Percentiles rank a stretch among this genome's conserved stretches.
phyloP scores from a whole-genome alignment of 2,113 vertebrate genomes.

The Osmerus eperlanus region DNA sequence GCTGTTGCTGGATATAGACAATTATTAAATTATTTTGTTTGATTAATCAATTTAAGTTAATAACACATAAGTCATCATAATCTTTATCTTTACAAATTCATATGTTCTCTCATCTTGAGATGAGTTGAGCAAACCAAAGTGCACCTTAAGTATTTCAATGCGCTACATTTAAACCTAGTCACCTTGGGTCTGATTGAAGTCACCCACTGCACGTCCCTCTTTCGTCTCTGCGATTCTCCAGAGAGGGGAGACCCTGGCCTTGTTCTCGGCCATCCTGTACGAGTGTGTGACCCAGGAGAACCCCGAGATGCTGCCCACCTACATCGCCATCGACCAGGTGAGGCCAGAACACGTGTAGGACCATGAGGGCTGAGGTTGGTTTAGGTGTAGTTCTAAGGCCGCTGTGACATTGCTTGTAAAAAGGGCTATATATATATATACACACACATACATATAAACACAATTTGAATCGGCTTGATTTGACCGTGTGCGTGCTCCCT shows the following conservation, averaged over 20 bases:
- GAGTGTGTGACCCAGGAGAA: slow-evolving; percentile 97
- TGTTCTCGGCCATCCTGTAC: slow-evolving; percentile 92
- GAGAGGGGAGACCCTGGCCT: slow-evolving; percentile 85
- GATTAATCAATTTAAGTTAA: no score
- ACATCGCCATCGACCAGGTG: slow-evolving; percentile 96
- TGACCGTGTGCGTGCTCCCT: neutral
- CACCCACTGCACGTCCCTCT: neutral
- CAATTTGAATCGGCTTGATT: neutral
- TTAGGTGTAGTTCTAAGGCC: no score
- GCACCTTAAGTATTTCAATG: no score
- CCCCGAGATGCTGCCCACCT: slow-evolving; percentile 94
- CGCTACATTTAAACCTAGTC: no score
- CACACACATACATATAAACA: neutral
- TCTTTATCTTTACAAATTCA: no score
- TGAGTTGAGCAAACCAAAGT: no score
- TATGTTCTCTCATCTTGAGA: no score
- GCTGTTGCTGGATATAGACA: no score
- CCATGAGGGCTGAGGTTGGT: neutral
- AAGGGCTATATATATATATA: neutral
- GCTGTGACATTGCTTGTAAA: no score
- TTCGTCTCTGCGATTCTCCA: slow-evolving; percentile 53
- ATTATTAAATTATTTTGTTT: no score
- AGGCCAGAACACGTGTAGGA: neutral
- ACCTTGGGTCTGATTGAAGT: neutral
- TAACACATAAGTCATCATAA: no score